phyloP scores from a whole-genome alignment of 2,113 vertebrate genomes.

The Crotalus tigris region DNA sequence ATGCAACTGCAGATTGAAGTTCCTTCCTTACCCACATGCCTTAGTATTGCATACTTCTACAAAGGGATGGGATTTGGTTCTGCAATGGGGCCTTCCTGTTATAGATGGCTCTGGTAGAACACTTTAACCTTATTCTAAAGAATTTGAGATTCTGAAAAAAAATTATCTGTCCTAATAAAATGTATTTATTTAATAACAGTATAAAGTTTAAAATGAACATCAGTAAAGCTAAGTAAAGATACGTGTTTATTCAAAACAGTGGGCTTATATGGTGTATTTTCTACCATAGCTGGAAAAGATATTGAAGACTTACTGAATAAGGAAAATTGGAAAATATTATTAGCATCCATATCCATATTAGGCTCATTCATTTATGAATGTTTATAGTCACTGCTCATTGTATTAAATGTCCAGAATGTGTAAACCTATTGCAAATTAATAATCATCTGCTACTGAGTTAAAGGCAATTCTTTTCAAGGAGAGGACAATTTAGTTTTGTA shows the following conservation, averaged over 20 bases:
- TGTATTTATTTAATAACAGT: constrained; percentile 20
- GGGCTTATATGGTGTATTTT: not conserved
- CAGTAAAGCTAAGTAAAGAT: constrained; percentile 9
- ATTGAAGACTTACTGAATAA: constrained; percentile 22
- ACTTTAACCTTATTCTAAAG: constrained; percentile 34
- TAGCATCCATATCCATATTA: constrained; percentile 27
- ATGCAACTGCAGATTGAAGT: not conserved
- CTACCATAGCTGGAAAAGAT: constrained; percentile 11
- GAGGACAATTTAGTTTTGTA: not conserved
- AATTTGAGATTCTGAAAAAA: constrained; percentile 42
- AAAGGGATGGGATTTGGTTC: not conserved
- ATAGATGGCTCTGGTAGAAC: not conserved
- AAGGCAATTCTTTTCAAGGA: not conserved
- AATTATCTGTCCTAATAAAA: constrained; percentile 50
- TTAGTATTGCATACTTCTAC: not conserved
- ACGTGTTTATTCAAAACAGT: constrained; percentile 20
- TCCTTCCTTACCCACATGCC: not conserved
- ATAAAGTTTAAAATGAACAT: constrained; percentile 28
- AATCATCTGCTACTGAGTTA: not conserved
- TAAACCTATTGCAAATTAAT: not conserved
- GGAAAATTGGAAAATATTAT: constrained; percentile 19
- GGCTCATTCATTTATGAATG: not conserved
- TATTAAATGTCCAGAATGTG: not conserved
- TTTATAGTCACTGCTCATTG: not conserved
- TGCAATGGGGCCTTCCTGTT: not conserved